phyloP scores from a whole-genome alignment of 2,797 vertebrate genomes.

The Lagodon rhomboides region DNA sequence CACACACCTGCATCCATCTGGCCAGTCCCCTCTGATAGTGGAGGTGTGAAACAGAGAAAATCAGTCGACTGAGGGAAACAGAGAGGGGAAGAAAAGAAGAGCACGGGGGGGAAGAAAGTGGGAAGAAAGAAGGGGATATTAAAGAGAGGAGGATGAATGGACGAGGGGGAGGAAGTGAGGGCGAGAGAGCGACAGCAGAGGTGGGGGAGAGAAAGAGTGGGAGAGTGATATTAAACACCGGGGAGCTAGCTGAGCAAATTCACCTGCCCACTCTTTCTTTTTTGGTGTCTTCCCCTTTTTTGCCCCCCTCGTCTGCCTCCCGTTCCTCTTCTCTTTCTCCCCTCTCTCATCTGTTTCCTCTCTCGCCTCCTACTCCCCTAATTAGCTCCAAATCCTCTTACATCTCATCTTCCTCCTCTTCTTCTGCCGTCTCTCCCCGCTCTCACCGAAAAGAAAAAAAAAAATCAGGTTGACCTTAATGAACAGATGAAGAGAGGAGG shows the following conservation, averaged over 20 bases:
- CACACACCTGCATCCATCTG: conserved; percentile 81
- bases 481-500: conserved; percentile 82
- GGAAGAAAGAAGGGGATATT: conserved; percentile 62
- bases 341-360: conserved; percentile 65
- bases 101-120: conserved; percentile 53
- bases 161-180: conserved; percentile 52
- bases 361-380: conserved; percentile 75
- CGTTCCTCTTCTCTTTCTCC: conserved; percentile 29
- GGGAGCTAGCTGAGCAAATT: conserved; percentile 84
- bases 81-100: conserved; percentile 45
- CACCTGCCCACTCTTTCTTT: conserved; percentile 78
- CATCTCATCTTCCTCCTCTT: conserved; percentile 72
- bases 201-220: conserved; percentile 68
- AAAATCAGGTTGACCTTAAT: conserved; percentile 83
- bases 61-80: conserved; percentile 63
- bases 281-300: conserved; percentile 29
- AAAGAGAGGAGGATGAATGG: conserved; percentile 66
- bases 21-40: conserved; percentile 77
- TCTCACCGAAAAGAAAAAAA: conserved; percentile 42
- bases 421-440: conserved; percentile 54
- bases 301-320: conserved; percentile 26
- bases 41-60: conserved; percentile 81
- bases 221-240: conserved; percentile 84
- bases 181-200: conserved; percentile 48
- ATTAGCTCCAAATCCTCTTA: conserved; percentile 83